Evolutionary conservation across 2,113 vertebrate species (phyloP).

Genomic region (Hippocampus comes): DNA sequence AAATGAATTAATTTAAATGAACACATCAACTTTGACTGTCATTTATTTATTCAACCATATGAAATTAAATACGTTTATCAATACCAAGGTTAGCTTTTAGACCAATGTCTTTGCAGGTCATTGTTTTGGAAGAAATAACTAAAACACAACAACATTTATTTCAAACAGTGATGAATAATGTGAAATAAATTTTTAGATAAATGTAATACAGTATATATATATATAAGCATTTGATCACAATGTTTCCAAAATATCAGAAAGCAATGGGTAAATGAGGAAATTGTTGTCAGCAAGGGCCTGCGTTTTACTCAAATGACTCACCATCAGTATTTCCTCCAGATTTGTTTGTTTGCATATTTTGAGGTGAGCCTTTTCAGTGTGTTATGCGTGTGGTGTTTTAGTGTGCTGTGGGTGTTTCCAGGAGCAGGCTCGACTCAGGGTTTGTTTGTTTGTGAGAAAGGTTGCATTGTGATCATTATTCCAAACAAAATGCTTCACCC

Average conservation of each 20-base stretch:
- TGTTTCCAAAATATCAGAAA: background rate
- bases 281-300: background rate
- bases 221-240: background rate
- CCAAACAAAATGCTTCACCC: constrained; percentile 64
- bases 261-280: background rate
- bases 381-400: background rate
- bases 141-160: too few relatives aligned
- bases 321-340: background rate
- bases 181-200: too few relatives aligned
- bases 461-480: constrained; percentile 60
- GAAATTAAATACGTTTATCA: too few relatives aligned
- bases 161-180: too few relatives aligned
- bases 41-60: too few relatives aligned
- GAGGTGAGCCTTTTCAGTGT: background rate
- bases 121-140: too few relatives aligned
- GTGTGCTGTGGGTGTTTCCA: constrained; percentile 27
- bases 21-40: too few relatives aligned
- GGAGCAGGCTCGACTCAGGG: constrained; percentile 30
- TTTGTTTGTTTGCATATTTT: constrained; percentile 2
- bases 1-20: too few relatives aligned
- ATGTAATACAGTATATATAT: too few relatives aligned
- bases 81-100: too few relatives aligned
- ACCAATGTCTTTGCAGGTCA: too few relatives aligned
- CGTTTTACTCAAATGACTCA: background rate
- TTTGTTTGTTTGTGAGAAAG: constrained; percentile 57